Evolutionary conservation across 2,797 vertebrate genomes (phyloP).

Genomic region (Phylloscopus collybita): DNA sequence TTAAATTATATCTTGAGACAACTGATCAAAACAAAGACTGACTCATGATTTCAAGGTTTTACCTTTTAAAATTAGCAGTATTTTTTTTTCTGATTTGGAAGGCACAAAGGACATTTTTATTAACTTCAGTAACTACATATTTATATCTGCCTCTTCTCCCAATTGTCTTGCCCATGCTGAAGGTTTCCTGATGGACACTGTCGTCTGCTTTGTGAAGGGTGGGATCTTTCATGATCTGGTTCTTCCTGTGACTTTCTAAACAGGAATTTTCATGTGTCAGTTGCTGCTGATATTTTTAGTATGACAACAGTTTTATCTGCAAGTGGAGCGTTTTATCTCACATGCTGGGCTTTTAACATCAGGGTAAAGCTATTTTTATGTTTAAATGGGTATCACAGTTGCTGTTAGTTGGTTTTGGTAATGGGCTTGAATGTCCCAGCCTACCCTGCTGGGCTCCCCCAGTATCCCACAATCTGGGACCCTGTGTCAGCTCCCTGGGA

Average conservation of each 20-base stretch:
- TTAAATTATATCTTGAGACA: not conserved
- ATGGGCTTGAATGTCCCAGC: not conserved
- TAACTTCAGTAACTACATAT: not conserved
- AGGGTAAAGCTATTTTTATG: not conserved
- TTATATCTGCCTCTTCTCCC: not conserved
- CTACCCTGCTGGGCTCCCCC: fast-evolving
- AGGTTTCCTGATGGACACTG: not conserved
- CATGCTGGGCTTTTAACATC: not conserved
- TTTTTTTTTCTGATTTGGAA: not conserved
- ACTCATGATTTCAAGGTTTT: not conserved
- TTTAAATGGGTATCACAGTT: not conserved
- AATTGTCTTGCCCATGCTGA: not conserved
- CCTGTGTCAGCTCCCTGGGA: fast-evolving
- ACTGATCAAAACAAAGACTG: not conserved
- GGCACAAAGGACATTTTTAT: not conserved
- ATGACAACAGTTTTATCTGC: not conserved
- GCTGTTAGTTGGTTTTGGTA: not conserved
- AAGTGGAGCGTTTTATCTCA: not conserved
- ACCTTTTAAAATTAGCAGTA: not conserved
- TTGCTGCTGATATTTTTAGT: constrained; percentile 12
- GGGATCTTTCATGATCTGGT: not conserved
- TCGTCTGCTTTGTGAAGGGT: not conserved
- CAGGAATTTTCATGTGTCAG: not conserved
- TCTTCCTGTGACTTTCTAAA: not conserved
- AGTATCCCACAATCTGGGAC: too few relatives aligned